Percentiles rank a stretch among this genome's conserved stretches.
These are phyloP conservation scores for Caenorhabditis doughertyi DNA, from an alignment of 2,888 invertebrate species.

Conservation along the genomic window DNA sequence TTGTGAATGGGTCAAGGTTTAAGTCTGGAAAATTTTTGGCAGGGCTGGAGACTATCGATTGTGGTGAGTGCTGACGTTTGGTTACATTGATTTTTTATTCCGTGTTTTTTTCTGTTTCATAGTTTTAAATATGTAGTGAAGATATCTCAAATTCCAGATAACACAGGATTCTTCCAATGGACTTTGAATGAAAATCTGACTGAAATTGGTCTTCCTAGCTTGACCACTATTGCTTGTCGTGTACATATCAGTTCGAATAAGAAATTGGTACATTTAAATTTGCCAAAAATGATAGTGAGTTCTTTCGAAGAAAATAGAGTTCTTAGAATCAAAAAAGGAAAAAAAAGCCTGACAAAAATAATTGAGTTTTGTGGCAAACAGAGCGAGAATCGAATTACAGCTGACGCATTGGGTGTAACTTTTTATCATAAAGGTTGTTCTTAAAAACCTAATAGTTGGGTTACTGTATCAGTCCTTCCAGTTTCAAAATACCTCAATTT, in stretches of 20 bases:
- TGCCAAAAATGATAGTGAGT: conserved; percentile 14
- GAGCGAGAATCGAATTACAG: too few relatives aligned
- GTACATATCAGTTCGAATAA: neutral
- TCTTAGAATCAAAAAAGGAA: too few relatives aligned
- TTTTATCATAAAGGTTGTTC: too few relatives aligned
- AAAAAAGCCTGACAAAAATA: too few relatives aligned
- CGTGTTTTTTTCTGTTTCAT: too few relatives aligned
- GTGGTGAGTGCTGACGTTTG: neutral
- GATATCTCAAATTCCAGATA: neutral
- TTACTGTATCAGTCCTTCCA: too few relatives aligned
- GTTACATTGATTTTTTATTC: neutral
- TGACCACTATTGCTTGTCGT: conserved; percentile 2
- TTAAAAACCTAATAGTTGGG: too few relatives aligned
- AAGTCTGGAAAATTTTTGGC: conserved; percentile 18
- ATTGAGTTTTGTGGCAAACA: too few relatives aligned
- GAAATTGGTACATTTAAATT: neutral
- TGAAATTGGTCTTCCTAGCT: conserved; percentile 6
- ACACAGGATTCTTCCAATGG: conserved; percentile 8
- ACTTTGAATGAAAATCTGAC: conserved; percentile 7
- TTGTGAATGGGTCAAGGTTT: neutral
- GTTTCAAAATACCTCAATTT: neutral
- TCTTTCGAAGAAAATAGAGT: too few relatives aligned
- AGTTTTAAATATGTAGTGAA: neutral
- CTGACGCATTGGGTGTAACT: too few relatives aligned
- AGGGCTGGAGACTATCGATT: neutral